These are phyloP conservation scores for Drosophila seclusa DNA, from an alignment of 2,888 invertebrate species.

Conservation along the genomic window DNA sequence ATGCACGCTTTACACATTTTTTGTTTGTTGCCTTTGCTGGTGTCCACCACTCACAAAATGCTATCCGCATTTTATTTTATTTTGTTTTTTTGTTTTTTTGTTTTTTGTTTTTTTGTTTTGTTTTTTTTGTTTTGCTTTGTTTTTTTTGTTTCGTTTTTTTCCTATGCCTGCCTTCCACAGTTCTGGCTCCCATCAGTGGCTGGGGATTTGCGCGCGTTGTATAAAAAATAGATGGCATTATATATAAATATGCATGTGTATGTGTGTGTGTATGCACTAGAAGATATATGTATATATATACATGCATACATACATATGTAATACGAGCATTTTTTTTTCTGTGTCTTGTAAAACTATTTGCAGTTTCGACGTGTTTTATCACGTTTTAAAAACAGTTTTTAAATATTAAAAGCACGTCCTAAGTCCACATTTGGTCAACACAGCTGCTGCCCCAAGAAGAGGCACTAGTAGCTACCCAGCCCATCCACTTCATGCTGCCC, in stretches of 20 bases:
- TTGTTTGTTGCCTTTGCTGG: slow-evolving; percentile 46
- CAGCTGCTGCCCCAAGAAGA: slow-evolving; percentile 54
- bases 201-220: slow-evolving; percentile 60
- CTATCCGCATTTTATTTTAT: slow-evolving; percentile 23
- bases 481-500: background rate
- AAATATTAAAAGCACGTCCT: slow-evolving; percentile 83
- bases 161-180: slow-evolving; percentile 8
- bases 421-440: slow-evolving; percentile 78
- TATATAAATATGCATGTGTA: slow-evolving; percentile 4
- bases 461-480: background rate
- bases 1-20: slow-evolving; percentile 81
- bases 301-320: slow-evolving; percentile 22
- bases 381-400: slow-evolving; percentile 80
- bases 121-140: background rate
- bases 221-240: slow-evolving; percentile 34
- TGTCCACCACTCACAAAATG: slow-evolving; percentile 46
- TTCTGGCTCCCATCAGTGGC: slow-evolving; percentile 32
- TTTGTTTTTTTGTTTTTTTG: background rate
- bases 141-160: slow-evolving; percentile 19
- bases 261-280: background rate
- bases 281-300: background rate
- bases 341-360: slow-evolving; percentile 53
- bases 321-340: slow-evolving; percentile 19
- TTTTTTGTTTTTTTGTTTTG: background rate
- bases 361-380: slow-evolving; percentile 81